Evolutionary conservation across 1,140 invertebrate species (phyloP).

Genomic region (Drosophila dunni): DNA sequence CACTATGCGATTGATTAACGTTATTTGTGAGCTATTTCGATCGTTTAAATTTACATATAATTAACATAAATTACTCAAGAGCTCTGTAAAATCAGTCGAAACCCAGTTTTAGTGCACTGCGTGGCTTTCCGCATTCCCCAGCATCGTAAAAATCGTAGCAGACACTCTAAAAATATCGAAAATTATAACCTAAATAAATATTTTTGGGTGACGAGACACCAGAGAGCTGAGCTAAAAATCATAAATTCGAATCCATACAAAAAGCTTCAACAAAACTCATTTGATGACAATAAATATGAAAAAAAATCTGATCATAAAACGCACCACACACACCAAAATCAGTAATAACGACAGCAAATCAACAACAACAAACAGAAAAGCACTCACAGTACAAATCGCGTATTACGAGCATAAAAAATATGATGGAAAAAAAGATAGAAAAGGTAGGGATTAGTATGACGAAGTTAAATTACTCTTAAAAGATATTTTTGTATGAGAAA

Average conservation of each 20-base stretch:
- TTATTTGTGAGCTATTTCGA: conserved; percentile 16
- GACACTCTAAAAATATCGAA: conserved; percentile 89
- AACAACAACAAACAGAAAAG: conserved; percentile 19
- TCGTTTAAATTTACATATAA: not conserved
- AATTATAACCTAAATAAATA: conserved; percentile 43
- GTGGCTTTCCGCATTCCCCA: conserved; percentile 10
- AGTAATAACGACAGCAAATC: conserved; percentile 17
- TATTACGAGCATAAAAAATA: conserved; percentile 10
- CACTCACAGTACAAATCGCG: conserved; percentile 26
- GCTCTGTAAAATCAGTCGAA: conserved; percentile 5
- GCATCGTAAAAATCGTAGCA: conserved; percentile 89
- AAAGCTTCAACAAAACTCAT: conserved; percentile 41
- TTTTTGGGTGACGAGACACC: conserved; percentile 10
- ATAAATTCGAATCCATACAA: conserved; percentile 69
- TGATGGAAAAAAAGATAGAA: conserved; percentile 12
- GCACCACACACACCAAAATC: conserved; percentile 17
- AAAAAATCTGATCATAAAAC: conserved; percentile 21
- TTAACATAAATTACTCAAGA: conserved; percentile 18
- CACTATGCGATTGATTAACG: conserved; percentile 72
- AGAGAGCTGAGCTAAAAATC: conserved; percentile 77
- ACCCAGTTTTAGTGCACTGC: conserved; percentile 10
- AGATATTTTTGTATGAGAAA: not conserved
- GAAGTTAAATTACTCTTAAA: conserved; percentile 1
- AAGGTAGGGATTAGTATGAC: not conserved
- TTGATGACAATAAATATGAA: conserved; percentile 44